phyloP scores from a whole-genome alignment of 2,888 invertebrate genomes.

The Aleiodes alternator region DNA sequence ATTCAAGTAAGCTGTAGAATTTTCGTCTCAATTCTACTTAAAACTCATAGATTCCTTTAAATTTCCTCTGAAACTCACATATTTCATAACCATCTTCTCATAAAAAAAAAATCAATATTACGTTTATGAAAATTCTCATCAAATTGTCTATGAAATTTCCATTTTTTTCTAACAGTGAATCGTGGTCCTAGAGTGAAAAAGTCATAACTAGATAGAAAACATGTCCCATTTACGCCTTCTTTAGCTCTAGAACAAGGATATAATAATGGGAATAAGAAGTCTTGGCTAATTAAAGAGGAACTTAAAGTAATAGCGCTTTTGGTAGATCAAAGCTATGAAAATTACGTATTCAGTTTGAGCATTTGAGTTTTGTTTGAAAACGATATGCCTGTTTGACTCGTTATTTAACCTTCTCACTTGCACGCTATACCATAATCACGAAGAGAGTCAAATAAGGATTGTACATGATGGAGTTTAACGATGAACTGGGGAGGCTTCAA shows the following conservation, averaged over 20 bases:
- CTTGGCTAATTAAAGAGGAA: slow-evolving; percentile 16
- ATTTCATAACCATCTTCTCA: no score
- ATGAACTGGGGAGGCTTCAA: neutral
- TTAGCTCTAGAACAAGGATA: neutral
- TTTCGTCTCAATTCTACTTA: no score
- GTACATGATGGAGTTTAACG: slow-evolving; percentile 13
- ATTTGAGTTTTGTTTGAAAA: slow-evolving; percentile 59
- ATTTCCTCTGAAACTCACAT: no score
- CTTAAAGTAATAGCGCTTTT: slow-evolving; percentile 8
- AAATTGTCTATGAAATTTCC: no score
- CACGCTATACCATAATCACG: slow-evolving; percentile 28
- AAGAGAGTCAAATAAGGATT: neutral
- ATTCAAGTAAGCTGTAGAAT: no score
- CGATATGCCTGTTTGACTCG: slow-evolving; percentile 33
- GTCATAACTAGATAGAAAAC: no score
- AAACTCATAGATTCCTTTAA: no score
- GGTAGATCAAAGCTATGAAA: slow-evolving; percentile 56
- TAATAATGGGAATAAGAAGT: slow-evolving; percentile 8
- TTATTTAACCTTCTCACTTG: neutral
- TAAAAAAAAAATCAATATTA: no score
- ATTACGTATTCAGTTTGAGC: slow-evolving; percentile 61
- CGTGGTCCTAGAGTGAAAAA: no score
- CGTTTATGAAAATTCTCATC: no score
- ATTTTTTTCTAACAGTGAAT: no score
- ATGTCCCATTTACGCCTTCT: no score